Percentiles rank a stretch among this genome's conserved stretches.
Evolutionary conservation across 2,797 vertebrate species (phyloP).

Genomic region (Hephaestus fuliginosus): DNA sequence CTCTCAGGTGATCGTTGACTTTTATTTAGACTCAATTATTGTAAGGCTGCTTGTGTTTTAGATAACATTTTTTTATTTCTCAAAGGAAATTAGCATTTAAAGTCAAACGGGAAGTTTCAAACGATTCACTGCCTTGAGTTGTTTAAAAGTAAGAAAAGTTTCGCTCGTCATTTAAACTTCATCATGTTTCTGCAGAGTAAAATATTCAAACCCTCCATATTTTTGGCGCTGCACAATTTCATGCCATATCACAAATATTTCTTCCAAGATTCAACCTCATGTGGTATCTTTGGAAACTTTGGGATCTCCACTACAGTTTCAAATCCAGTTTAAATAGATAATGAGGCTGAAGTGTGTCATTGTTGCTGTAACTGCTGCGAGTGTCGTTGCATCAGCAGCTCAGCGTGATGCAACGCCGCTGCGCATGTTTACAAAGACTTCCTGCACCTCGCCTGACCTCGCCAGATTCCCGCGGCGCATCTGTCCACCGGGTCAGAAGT

Average conservation of each 20-base stretch:
- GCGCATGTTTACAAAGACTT: constrained; percentile 5
- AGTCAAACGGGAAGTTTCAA: not conserved
- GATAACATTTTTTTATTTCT: not conserved
- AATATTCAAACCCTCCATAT: not conserved
- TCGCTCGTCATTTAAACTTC: not conserved
- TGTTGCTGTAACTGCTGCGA: constrained; percentile 1
- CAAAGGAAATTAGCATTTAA: too few relatives aligned
- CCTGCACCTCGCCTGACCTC: not conserved
- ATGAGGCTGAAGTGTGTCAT: not conserved
- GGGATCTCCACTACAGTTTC: not conserved
- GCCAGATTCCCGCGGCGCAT: not conserved
- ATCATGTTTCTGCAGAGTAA: not conserved
- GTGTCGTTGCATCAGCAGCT: constrained; percentile 17
- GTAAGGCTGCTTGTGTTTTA: too few relatives aligned
- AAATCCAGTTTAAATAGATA: not conserved
- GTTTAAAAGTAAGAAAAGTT: not conserved
- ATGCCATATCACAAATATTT: not conserved
- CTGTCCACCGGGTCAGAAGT: not conserved
- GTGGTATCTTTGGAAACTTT: not conserved
- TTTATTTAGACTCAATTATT: not conserved
- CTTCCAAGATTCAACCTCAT: not conserved
- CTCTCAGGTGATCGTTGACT: not conserved
- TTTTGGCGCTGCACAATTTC: not conserved
- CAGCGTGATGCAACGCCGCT: not conserved
- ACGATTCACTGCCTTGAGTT: not conserved